Base-by-base conservation (phyloP, 2,797 vertebrate species). In the Coregonus suidteri region DNA sequence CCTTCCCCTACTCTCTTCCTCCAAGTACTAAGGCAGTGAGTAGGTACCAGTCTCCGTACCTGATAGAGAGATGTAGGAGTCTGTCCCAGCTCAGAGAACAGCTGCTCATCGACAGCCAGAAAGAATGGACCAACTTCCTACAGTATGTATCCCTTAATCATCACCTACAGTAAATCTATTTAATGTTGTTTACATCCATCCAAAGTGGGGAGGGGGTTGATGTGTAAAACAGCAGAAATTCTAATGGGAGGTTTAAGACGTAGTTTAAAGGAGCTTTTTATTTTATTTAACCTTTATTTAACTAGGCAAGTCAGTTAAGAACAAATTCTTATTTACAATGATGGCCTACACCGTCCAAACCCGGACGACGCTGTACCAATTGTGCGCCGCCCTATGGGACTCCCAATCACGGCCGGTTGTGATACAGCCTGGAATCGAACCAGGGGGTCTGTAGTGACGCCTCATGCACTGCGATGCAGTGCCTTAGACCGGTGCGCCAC, bases 41-140 rank as follows among this genome's bases (percentile, higher is more conserved):
- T 88, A 96, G 98, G 87, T 99, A 96, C 92, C 97, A 98, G 88
- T 92, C 97, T 81, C 96, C 96, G 25, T 96, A 97, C 83, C 84
- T 99, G 82, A 95, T 93, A 30, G 95, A 97, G 85, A 92, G 92
- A 89, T 94, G 95, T 90, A 90, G 91, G 81, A 91, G 84, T 80
- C 94, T 99, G 90, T 95, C 93, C 91, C 97, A 93, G 88, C 96
- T 99, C 78, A 94, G 95, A 62, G 98, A 99, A 90, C 96, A 98
- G 92, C 96, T 98, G 75, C 93, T 93, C 88, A 94, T 97, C 73
- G 97, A 96, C 93, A 97, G 97, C 87, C 90, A 78, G 71, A 87
- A 89, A 18, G 97, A 96, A 84, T 99, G 98, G 98, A 94, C 94
- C 77, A 81, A 76, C 80, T 97, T 99, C 92, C 93, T 99, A 75